These are phyloP conservation scores for Pterocles burchelli DNA, from an alignment of 2,113 vertebrate species.

Conservation along the genomic window DNA sequence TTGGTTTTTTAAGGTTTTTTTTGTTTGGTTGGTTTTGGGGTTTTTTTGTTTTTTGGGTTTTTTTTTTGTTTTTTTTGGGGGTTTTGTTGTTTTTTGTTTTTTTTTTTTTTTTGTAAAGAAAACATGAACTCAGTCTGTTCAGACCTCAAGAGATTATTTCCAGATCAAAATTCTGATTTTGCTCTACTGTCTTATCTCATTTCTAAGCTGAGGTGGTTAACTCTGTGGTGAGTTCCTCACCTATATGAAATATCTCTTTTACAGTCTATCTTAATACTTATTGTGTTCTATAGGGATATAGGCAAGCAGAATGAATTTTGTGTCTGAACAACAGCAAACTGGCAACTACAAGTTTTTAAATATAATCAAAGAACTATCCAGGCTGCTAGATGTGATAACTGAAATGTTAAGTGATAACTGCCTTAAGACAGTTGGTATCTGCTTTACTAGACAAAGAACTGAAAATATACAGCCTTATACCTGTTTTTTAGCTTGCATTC, in stretches of 20 bases:
- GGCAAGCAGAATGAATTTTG: conserved; percentile 6
- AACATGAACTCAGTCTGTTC: neutral
- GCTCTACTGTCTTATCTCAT: neutral
- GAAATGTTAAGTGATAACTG: neutral
- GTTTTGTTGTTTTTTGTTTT: neutral
- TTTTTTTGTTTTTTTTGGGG: too few species aligned
- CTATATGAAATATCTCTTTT: neutral
- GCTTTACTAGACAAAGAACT: neutral
- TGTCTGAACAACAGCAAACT: neutral
- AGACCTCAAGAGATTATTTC: neutral
- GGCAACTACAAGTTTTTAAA: conserved; percentile 7
- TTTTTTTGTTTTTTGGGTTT: neutral
- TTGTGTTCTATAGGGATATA: neutral
- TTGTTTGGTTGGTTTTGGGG: too few species aligned
- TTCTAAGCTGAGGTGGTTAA: neutral
- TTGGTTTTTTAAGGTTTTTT: too few species aligned
- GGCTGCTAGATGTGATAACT: neutral
- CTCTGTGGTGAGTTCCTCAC: neutral
- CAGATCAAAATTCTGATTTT: neutral
- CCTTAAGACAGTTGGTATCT: neutral
- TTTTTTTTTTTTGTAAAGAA: neutral
- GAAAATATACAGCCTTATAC: neutral
- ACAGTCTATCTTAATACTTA: neutral
- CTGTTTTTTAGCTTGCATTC: neutral
- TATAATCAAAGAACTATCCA: neutral